These are phyloP conservation scores for Horisme vitalbata DNA, from an alignment of 2,888 invertebrate genomes.

Conservation along the genomic window DNA sequence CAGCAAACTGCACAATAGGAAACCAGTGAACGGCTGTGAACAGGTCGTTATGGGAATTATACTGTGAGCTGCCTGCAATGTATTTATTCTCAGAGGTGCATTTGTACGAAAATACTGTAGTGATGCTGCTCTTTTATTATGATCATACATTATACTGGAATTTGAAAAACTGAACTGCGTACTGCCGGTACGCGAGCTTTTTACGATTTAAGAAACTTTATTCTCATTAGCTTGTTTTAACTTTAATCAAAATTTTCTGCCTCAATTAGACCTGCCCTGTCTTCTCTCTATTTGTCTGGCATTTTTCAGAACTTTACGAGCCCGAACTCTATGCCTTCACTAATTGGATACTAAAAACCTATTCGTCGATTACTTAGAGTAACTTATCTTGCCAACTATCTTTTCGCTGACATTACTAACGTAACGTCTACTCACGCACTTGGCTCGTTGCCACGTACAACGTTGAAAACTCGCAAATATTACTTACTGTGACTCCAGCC, in stretches of 20 bases:
- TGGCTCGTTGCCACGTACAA: conserved; percentile 62
- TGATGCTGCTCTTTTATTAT: neutral
- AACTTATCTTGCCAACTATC: too few species aligned
- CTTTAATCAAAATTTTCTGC: too few species aligned
- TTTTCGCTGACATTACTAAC: neutral
- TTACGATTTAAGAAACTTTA: too few species aligned
- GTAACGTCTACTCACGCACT: conserved; percentile 39
- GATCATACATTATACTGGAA: neutral
- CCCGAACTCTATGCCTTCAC: too few species aligned
- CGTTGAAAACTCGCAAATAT: conserved; percentile 55
- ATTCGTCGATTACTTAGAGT: too few species aligned
- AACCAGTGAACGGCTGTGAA: conserved; percentile 18
- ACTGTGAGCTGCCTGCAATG: conserved; percentile 5
- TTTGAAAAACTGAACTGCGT: neutral
- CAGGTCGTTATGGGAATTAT: conserved; percentile 24
- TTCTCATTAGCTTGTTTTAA: too few species aligned
- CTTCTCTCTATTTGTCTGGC: too few species aligned
- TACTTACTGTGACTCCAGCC: conserved; percentile 50
- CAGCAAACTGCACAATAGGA: conserved; percentile 19
- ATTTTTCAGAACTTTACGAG: too few species aligned
- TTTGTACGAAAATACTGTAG: neutral
- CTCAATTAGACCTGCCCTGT: too few species aligned
- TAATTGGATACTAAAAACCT: too few species aligned
- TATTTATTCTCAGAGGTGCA: conserved; percentile 10
- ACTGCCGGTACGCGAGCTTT: too few species aligned